Evolutionary conservation across 2,113 vertebrate genomes (phyloP), one percentile per base, ranked within the genome.

Genomic region (Acrocephalus kingi): DNA sequence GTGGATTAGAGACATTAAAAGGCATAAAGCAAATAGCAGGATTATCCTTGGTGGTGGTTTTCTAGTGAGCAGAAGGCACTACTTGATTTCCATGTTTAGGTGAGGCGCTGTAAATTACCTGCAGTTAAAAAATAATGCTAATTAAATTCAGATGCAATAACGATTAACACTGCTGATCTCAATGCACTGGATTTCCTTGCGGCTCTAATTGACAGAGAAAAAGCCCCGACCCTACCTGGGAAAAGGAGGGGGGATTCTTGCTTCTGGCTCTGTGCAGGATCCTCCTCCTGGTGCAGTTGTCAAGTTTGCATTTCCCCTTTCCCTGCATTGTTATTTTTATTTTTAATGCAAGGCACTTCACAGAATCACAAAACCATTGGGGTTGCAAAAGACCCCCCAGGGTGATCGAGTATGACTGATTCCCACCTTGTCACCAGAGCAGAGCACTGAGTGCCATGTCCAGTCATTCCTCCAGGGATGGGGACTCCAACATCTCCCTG

Each of bases 101-200:
- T 94, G 95, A 95, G 78, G 52, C 37, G 6, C 90, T 82, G 66
- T 84, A 78, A 96, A 95, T 91, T 91, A 91, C 90, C 87, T 93
- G 95, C 76, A 61, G 95, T 94, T 96, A 93, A 93, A 82, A 87
- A 89, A 93, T 87, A 94, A 87, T 49, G 84, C 78, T 96, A 85
- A 97, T 97, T 95, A 93, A 84, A 94, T 96, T 84, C 52, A 72
- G 31, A 68, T 20, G 90, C 90, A 76, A 5, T 93, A 94, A 73
- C 45, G 3, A 94, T 96, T 93, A 93, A 91, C 90, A 52, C 61
- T 16, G 62, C 73, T 87, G 93, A 59, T 87, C 95, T 93, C 92
- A 48, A 24, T 48, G 75, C 87, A 15, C 84, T 91, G 93, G 28
- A 45, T 95, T 95, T 89, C 87, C 87, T 85, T 67, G 87, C 11